Evolutionary conservation across 2,113 vertebrate species (phyloP).

Genomic region (Semnornis frantzii): DNA sequence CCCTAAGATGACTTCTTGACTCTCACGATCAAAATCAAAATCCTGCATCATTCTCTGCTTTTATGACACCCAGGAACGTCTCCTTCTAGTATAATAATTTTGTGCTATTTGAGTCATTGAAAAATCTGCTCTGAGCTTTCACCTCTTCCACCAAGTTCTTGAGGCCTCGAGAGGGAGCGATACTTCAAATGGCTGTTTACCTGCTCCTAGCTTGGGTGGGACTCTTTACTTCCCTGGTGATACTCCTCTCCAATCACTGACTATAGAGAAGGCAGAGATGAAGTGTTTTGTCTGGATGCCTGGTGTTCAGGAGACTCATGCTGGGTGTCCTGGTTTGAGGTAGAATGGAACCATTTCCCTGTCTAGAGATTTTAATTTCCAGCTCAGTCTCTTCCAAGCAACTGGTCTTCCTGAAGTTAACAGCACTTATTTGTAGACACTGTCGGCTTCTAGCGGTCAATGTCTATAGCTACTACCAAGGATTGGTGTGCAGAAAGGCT

Average conservation of each 20-base stretch:
- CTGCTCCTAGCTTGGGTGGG: background rate
- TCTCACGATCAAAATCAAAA: background rate
- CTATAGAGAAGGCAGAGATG: accelerated
- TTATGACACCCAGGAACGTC: background rate
- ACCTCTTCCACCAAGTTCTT: background rate
- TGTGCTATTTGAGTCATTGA: background rate
- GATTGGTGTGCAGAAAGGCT: too few species aligned
- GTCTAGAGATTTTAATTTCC: too few species aligned
- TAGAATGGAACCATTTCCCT: too few species aligned
- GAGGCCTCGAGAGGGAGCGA: accelerated
- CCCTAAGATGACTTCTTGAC: background rate
- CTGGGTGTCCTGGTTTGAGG: background rate
- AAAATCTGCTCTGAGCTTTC: background rate
- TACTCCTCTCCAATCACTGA: background rate
- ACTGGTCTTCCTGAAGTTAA: too few species aligned
- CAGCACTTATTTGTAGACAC: too few species aligned
- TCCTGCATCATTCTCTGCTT: background rate
- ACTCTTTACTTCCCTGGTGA: background rate
- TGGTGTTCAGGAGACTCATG: accelerated
- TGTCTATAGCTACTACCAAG: too few species aligned
- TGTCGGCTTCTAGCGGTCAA: too few species aligned
- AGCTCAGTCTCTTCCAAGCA: too few species aligned
- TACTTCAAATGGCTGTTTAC: background rate
- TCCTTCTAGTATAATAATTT: background rate
- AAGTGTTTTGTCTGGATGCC: background rate